Evolutionary conservation across 2,113 vertebrate species (phyloP), one percentile per base, ranked within the genome.

Genomic region (Danionella cerebrum): DNA sequence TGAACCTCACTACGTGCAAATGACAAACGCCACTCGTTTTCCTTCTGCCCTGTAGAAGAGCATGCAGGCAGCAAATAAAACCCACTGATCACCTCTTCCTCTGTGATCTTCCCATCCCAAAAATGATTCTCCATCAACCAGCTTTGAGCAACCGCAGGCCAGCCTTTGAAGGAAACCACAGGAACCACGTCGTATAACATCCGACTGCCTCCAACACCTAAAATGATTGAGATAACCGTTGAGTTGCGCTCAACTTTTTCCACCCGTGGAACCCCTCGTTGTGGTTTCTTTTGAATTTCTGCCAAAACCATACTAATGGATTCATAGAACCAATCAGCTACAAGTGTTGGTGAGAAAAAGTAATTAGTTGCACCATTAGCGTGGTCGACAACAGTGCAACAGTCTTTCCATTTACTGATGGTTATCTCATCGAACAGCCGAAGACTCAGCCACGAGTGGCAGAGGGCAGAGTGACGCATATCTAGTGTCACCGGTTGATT

Each of bases 51-150:
- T 25, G 90, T 91, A 82, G 78, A 83, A 27, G 95, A 98, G 79
- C 92, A 94, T 0, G 95, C 92, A 1, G 96, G 95, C 44, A 98
- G 91, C 67, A 98, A 79, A 81, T 97, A 98, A 87, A 98, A 98
- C 9, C 96, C 96, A 21, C 94, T 94, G 83, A 98, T 98, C 69
- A 98, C 96, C 77, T 98, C 96, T 78, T 98, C 96, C 77, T 98
- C 96, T 0, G 96, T 98, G 78, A 98, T 97, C 87, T 98, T 98
- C 27, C 96, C 96, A 1, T 98, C 96, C 96, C 96, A 98, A 80
- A 98, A 98, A 82, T 98, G 96, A 85, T 98, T 98, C 79, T 98
- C 96, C 95, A 98, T 98, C 80, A 98, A 89, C 96, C 96, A 98
- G 85, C 93, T 95, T 85, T 98, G 96, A 2, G 96, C 96, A 12